Percentiles rank a stretch among this genome's conserved stretches.
Conservation (phyloP, 2,113 vertebrate species). For the Chloebia gouldiae region DNA sequence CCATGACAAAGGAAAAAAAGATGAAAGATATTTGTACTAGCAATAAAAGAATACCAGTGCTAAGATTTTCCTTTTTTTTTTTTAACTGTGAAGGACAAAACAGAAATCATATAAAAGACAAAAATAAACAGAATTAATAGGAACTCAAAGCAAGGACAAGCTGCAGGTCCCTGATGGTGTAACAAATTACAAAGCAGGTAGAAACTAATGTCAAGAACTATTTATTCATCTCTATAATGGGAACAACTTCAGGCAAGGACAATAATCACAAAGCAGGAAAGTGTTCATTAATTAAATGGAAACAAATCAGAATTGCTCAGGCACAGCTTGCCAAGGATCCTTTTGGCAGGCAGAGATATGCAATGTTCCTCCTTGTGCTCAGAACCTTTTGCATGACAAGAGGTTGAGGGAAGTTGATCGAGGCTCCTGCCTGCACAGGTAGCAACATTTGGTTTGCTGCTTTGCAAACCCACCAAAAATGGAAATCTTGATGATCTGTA, state of each 20-base stretch:
- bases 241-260: constrained; percentile 50
- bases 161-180: not conserved
- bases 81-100: not conserved
- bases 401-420: not conserved
- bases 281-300: constrained; percentile 51
- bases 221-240: constrained; percentile 36
- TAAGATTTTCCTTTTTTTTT: not conserved
- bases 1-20: not conserved
- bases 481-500: not conserved
- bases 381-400: not conserved
- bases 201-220: constrained; percentile 11
- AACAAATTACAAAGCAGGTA: constrained; percentile 25
- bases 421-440: not conserved
- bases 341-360: constrained; percentile 24
- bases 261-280: constrained; percentile 36
- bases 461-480: not conserved
- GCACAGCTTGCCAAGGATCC: constrained; percentile 20
- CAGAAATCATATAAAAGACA: not conserved
- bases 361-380: not conserved
- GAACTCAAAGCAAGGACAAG: constrained; percentile 19
- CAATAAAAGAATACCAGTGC: not conserved
- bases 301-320: not conserved
- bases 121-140: not conserved
- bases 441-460: not conserved
- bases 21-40: not conserved